Conservation (phyloP, 1,140 invertebrate species). For the Capitella teleta region DNA sequence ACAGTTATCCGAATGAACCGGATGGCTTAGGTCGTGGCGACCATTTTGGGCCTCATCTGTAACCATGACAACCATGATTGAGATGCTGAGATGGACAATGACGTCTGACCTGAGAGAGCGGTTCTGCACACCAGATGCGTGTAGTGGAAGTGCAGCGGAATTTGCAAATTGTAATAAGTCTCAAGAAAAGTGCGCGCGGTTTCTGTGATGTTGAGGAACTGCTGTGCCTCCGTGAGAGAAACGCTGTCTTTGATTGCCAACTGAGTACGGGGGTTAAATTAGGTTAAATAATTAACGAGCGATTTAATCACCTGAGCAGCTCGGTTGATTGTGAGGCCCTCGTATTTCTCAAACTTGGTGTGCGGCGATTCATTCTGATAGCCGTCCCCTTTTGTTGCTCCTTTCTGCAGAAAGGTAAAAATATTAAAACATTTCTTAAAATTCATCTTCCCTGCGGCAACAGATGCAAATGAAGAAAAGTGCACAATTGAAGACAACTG, state of each 20-base stretch:
- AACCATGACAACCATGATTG: not conserved
- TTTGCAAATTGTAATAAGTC: constrained; percentile 47
- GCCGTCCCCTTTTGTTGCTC: constrained; percentile 6
- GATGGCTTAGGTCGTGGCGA: constrained; percentile 49
- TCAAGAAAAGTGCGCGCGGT: constrained; percentile 42
- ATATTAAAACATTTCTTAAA: no score
- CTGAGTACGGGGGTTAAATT: no score
- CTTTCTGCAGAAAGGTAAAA: no score
- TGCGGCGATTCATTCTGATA: constrained; percentile 43
- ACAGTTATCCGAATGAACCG: constrained; percentile 58
- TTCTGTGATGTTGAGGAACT: constrained; percentile 47
- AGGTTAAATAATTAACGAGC: no score
- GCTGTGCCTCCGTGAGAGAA: constrained; percentile 33
- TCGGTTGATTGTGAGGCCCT: constrained; percentile 50
- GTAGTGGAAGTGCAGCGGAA: constrained; percentile 51
- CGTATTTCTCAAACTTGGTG: constrained; percentile 50
- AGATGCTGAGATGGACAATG: not conserved
- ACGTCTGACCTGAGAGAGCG: constrained; percentile 45
- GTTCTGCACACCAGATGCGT: constrained; percentile 56
- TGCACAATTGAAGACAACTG: no score
- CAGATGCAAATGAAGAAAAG: no score
- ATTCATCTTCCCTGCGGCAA: no score
- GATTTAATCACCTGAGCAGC: constrained; percentile 44
- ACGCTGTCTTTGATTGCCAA: no score
- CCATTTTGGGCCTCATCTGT: not conserved